phyloP scores from a whole-genome alignment of 2,797 vertebrate genomes.

The Paedocypris micromegethes region DNA sequence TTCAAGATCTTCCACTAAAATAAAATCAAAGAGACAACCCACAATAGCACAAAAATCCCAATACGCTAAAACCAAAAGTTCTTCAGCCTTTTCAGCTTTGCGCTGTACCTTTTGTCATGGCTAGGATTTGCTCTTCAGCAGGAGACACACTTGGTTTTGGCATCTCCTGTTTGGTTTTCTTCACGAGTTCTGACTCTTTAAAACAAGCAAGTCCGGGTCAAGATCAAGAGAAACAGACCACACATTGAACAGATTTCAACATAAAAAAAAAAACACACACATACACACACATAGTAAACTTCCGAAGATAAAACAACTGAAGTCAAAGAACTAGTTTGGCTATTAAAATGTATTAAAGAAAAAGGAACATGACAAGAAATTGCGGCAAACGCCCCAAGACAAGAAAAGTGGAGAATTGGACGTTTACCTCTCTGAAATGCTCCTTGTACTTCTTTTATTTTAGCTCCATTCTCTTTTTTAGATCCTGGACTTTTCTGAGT shows the following conservation, averaged over 20 bases:
- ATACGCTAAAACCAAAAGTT: not conserved
- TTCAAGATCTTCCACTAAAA: too few relatives aligned
- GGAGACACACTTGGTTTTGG: slow-evolving; percentile 5
- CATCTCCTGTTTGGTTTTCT: slow-evolving; percentile 38
- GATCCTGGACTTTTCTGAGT: slow-evolving; percentile 8
- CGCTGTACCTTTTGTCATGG: slow-evolving; percentile 37
- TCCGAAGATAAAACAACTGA: slow-evolving; percentile 17
- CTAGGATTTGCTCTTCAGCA: slow-evolving; percentile 27
- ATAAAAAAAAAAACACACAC: too few relatives aligned
- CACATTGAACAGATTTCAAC: not conserved
- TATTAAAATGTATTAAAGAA: slow-evolving; percentile 24
- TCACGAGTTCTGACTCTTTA: slow-evolving; percentile 51
- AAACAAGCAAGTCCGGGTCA: slow-evolving; percentile 47
- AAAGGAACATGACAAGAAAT: slow-evolving; percentile 10
- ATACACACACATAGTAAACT: too few relatives aligned
- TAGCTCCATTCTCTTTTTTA: slow-evolving; percentile 25
- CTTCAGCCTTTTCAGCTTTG: too few relatives aligned
- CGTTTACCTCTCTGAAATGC: slow-evolving; percentile 40
- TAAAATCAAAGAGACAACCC: too few relatives aligned
- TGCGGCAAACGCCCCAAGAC: slow-evolving; percentile 28
- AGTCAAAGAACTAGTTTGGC: slow-evolving; percentile 17
- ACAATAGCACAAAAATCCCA: not conserved
- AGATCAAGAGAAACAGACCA: slow-evolving; percentile 9
- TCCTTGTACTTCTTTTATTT: slow-evolving; percentile 23
- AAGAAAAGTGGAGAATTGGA: slow-evolving; percentile 6